A percentile compares a stretch with the other conserved stretches of the same genome.
phyloP scores from a whole-genome alignment of 1,140 invertebrate genomes.

The Penaeus japonicus region DNA sequence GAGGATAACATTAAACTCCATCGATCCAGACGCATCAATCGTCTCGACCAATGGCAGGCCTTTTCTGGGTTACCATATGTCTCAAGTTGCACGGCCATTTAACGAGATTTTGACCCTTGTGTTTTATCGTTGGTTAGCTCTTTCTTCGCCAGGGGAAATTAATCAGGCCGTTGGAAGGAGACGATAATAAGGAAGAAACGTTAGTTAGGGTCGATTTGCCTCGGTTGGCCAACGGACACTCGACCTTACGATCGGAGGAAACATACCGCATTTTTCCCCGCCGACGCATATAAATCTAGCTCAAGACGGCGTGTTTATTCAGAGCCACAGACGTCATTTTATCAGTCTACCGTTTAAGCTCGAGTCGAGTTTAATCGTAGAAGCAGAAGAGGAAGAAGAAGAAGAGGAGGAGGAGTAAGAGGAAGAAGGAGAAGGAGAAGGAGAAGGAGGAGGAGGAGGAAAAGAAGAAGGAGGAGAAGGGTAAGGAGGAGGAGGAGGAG shows the following conservation, averaged over 20 bases:
- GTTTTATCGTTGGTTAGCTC: background rate
- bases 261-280: background rate
- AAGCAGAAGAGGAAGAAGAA: too few species aligned
- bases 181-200: background rate
- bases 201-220: background rate
- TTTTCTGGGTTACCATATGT: background rate
- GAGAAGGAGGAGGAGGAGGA: too few species aligned
- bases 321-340: background rate
- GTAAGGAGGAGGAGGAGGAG: too few species aligned
- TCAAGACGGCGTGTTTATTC: conserved; percentile 17
- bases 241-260: background rate
- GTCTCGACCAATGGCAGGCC: background rate
- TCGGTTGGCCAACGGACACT: background rate
- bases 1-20: conserved; percentile 10
- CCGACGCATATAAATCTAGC: conserved; percentile 10
- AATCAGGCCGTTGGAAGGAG: background rate
- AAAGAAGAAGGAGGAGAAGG: too few species aligned
- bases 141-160: background rate
- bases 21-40: background rate
- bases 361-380: too few species aligned
- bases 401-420: too few species aligned
- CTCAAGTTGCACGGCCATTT: background rate
- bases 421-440: too few species aligned
- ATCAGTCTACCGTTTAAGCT: background rate
- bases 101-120: background rate